phyloP scores from a whole-genome alignment of 2,113 vertebrate genomes.

The Rhinogobius similis region DNA sequence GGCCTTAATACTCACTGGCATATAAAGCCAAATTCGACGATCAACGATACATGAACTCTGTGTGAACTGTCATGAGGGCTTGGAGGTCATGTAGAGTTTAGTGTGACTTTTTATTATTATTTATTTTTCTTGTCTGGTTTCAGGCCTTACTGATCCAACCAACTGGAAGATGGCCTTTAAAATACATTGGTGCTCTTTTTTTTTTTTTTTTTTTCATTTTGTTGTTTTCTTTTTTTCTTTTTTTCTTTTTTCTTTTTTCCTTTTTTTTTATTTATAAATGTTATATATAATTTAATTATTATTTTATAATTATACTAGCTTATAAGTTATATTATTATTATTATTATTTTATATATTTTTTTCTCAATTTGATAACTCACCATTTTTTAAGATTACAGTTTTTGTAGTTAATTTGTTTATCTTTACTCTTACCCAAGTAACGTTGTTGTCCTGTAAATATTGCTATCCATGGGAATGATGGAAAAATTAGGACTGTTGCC shows the following conservation, averaged over 20 bases:
- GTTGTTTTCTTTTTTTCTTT: not conserved
- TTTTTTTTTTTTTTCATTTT: not conserved
- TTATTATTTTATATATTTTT: not conserved
- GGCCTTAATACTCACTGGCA: constrained; percentile 35
- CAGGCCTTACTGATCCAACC: constrained; percentile 21
- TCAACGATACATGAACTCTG: constrained; percentile 65
- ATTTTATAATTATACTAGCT: too few relatives aligned
- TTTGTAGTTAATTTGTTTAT: too few relatives aligned
- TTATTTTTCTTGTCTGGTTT: constrained; percentile 20
- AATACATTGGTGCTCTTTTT: not conserved
- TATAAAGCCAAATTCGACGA: constrained; percentile 33
- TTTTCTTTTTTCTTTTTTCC: too few relatives aligned
- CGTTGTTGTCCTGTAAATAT: too few relatives aligned
- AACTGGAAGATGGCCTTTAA: constrained; percentile 7
- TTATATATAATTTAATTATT: not conserved
- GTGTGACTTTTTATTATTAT: constrained; percentile 25
- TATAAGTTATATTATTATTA: too few relatives aligned
- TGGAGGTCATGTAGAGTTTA: constrained; percentile 46
- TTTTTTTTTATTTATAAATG: not conserved
- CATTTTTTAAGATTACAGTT: too few relatives aligned
- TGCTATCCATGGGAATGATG: too few relatives aligned
- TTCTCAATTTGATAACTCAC: not conserved
- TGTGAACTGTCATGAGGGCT: constrained; percentile 62
- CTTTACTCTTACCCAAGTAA: too few relatives aligned
- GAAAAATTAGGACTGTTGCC: too few relatives aligned